Evolutionary conservation across 2,113 vertebrate species (phyloP).

Genomic region (Caranx melampygus): DNA sequence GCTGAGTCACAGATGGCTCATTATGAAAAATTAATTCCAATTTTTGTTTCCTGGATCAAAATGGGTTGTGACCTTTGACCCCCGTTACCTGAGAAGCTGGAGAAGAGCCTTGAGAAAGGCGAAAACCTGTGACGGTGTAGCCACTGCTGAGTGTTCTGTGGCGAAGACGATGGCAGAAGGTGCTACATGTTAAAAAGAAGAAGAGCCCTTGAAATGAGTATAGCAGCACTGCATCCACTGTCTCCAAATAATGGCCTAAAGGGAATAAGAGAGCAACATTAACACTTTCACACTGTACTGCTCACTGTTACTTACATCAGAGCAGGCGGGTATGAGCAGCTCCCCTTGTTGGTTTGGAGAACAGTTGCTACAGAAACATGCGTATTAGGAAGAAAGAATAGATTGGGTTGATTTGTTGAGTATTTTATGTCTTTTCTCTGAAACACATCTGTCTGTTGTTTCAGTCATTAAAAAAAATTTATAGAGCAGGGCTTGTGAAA

Average conservation of each 20-base stretch:
- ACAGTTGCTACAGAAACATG: conserved; percentile 86
- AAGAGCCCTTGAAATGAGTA: conserved; percentile 84
- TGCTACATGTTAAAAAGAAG: conserved; percentile 90
- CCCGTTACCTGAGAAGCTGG: conserved; percentile 90
- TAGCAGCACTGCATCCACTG: conserved; percentile 77
- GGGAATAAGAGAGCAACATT: conserved; percentile 78
- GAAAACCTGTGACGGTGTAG: conserved; percentile 92
- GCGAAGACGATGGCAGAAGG: conserved; percentile 90
- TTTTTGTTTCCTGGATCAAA: not conserved
- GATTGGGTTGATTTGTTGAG: conserved; percentile 19
- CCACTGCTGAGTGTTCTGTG: conserved; percentile 94
- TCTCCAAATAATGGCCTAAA: conserved; percentile 76
- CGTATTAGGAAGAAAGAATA: conserved; percentile 62
- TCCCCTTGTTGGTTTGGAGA: conserved; percentile 90
- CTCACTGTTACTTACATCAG: conserved; percentile 88
- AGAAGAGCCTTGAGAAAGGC: conserved; percentile 92
- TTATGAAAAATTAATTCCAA: not conserved
- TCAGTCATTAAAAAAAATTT: not conserved
- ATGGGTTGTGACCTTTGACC: not conserved
- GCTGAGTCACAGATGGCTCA: not conserved
- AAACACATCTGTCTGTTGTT: not conserved
- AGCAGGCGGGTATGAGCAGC: conserved; percentile 85
- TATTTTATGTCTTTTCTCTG: not conserved
- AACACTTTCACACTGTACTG: conserved; percentile 61
- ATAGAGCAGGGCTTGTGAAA: not conserved